Evolutionary conservation across 2,888 invertebrate species (phyloP), one percentile per base, ranked within the genome.

Genomic region (Hyposoter dolosus): DNA sequence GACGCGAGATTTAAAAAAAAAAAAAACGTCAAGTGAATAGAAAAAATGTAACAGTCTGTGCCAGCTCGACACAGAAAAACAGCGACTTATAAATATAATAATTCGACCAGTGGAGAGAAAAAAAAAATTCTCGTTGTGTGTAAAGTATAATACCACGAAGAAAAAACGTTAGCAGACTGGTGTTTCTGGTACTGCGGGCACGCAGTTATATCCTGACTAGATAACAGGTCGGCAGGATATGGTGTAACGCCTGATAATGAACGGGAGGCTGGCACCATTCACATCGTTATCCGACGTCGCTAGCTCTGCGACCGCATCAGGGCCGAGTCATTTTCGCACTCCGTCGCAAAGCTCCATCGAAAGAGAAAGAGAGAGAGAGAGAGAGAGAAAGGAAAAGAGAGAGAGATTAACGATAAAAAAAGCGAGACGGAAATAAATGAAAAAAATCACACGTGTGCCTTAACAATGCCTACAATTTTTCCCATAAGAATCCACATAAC

Each of bases 241-340:
- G 88, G 87, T 88, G 88, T 87, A 88, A 88, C 88, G 82, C 78
- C 75, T 88, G 88, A 87, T 88, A 88, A 87, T 89, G 88, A 89
- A 89, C 85, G 88, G 86, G 78, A 87, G 83, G 82, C 75, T 85
- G 88, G 87, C 88, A 89, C 88, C 87, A 88, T 88, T 87, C 85
- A 88, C 87, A 88, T 87, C 87, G 86, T 86, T 88, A 87, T 88
- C 86, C 82, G 63, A 56, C 75, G 78, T 74, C 71, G 85, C 56
- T 77, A 53, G 71, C 65, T 65, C 76, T 60, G 85, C 80, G 87
- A 80, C 74, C 83, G 80, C 85, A 83, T 83, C 84, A 87, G 83
- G 84, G 85, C 79, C 87, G 82, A 79, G 66, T 72, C 71, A 76
- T 81, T 86, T 77, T 83, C 85, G 80, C 80, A 82, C 79, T 79